phyloP scores from a whole-genome alignment of 2,888 invertebrate genomes.

The Pediacus dermestoides region DNA sequence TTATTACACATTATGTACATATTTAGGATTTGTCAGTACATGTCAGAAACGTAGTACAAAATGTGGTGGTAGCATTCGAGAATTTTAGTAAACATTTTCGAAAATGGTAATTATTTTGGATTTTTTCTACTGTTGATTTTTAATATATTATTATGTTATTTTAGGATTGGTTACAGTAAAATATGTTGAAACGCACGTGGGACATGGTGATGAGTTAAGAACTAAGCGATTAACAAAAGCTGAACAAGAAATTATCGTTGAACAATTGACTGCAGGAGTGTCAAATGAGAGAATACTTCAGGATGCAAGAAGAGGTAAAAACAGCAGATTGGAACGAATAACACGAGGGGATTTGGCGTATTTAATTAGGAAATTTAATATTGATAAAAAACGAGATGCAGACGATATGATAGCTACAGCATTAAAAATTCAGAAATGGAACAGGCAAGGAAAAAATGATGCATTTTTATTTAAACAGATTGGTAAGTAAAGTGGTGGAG shows the following conservation, averaged over 20 bases:
- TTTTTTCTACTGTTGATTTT: background rate
- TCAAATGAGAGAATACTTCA: conserved; percentile 16
- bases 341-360: conserved; percentile 14
- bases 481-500: conserved; percentile 16
- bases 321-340: conserved; percentile 11
- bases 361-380: conserved; percentile 18
- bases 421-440: conserved; percentile 20
- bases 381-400: conserved; percentile 15
- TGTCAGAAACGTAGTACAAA: conserved; percentile 14
- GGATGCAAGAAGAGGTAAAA: conserved; percentile 17
- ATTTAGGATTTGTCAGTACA: conserved; percentile 10
- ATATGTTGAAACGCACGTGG: conserved; percentile 22
- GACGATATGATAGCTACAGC: conserved; percentile 19
- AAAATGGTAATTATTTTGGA: conserved; percentile 7
- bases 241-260: conserved; percentile 17
- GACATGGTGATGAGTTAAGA: conserved; percentile 20
- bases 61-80: conserved; percentile 18
- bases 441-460: conserved; percentile 16
- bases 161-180: conserved; percentile 16
- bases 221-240: conserved; percentile 18
- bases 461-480: conserved; percentile 18
- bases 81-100: conserved; percentile 10
- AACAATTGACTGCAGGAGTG: conserved; percentile 17
- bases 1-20: conserved; percentile 1
- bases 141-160: conserved; percentile 8